Evolutionary conservation across 23 tunicate species (phyloP).

Genomic region (Botrylloides violaceus): DNA sequence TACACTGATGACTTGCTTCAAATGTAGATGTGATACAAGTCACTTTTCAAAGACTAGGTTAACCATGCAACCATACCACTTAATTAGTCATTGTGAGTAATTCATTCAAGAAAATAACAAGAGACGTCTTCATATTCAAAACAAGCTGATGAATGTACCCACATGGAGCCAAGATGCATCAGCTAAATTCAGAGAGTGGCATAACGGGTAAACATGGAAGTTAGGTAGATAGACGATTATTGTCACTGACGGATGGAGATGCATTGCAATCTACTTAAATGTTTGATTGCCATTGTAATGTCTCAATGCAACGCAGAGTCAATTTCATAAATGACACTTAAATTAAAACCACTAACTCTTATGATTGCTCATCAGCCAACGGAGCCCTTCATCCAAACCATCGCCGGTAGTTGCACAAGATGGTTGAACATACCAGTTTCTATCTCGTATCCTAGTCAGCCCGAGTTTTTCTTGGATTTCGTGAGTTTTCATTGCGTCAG

Average conservation of each 20-base stretch:
- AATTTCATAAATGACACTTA: background rate
- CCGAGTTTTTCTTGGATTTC: conserved; percentile 63
- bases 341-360: background rate
- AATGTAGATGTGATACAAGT: too few species aligned
- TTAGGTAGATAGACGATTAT: too few species aligned
- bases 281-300: background rate
- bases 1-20: too few species aligned
- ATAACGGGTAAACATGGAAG: background rate
- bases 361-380: conserved; percentile 57
- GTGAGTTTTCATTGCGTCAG: conserved; percentile 72
- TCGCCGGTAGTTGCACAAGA: conserved; percentile 91
- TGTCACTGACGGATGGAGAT: background rate
- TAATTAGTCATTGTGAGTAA: background rate
- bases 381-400: conserved; percentile 73
- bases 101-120: background rate
- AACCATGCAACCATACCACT: too few species aligned
- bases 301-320: background rate
- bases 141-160: background rate
- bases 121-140: background rate
- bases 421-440: conserved; percentile 92
- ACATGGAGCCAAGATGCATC: background rate
- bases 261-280: background rate
- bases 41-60: too few species aligned
- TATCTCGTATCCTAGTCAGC: conserved; percentile 38
- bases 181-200: background rate